Percentiles rank a stretch among this genome's conserved stretches.
phyloP scores from a whole-genome alignment of 2,797 vertebrate genomes.

The Sus cebifrons region DNA sequence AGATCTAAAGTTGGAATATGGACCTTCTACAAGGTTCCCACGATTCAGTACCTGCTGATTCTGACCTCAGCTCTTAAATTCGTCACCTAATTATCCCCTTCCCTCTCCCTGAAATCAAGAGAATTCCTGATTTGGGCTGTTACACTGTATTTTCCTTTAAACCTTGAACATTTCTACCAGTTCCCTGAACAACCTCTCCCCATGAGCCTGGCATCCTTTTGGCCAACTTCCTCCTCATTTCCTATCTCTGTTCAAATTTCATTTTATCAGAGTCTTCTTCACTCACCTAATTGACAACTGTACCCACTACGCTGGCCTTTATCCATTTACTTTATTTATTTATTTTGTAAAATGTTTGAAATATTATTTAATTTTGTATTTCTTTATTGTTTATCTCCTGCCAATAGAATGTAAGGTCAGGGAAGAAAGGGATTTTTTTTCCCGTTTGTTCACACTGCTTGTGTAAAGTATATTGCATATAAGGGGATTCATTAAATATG shows the following conservation, averaged over 20 bases:
- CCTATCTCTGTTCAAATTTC: background rate
- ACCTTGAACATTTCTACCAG: background rate
- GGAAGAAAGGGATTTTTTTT: background rate
- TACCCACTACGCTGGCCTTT: background rate
- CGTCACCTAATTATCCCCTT: background rate
- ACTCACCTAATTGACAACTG: background rate
- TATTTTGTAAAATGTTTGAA: background rate
- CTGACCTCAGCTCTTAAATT: background rate
- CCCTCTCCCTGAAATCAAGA: background rate
- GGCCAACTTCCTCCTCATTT: background rate
- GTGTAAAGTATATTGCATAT: background rate
- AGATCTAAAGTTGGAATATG: background rate
- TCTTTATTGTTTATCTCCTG: background rate
- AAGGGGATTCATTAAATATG: background rate
- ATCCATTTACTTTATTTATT: background rate
- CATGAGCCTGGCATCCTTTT: background rate
- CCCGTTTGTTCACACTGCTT: background rate
- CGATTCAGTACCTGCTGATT: background rate
- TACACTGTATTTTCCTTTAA: background rate
- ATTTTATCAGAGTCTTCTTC: background rate
- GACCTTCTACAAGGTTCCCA: background rate
- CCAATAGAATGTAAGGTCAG: background rate
- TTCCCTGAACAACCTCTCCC: background rate
- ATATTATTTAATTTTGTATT: background rate
- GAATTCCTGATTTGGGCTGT: background rate